Evolutionary conservation across 2,888 invertebrate genomes (phyloP), one percentile per base, ranked within the genome.

Genomic region (Archips crataeganus): DNA sequence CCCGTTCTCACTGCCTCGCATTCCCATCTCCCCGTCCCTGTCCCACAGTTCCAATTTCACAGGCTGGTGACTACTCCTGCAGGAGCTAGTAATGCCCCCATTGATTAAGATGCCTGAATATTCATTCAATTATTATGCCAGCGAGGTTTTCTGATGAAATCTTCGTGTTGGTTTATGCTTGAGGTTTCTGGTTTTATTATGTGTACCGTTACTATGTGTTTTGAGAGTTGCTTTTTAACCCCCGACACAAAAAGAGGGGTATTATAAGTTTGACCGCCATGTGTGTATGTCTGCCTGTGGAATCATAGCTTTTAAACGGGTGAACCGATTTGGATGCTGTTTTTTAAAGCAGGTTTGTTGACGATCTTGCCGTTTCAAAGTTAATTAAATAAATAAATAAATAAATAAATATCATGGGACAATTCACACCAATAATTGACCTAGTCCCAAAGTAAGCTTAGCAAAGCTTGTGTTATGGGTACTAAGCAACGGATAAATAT

Each of bases 31-130:
- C 71, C 82, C 69, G 47, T 91, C 90, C 81, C 80, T 81, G 75
- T 91, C 90, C 79, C 77, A 87, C 86, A 84, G 90, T 92, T 91
- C 91, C 91, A 94, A 94, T 94, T 94, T 93, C 92, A 93, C 93
- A 93, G 92, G 87, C 92, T 87, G 91, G 83, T 93, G 91, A 84
- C 81, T 89, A 87, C 89, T 86, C 89, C 89, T 85, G 86, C 87
- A 89, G 89, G 86, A 88, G 87, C 78, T 79, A 83, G 90, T 93
- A 93, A 93, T 92, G 86, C 90, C 85, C 85, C 89, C 91, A 94
- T 94, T 94, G 93, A 94, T 94, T 93, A 94, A 93, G 93, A 91
- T 87, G 88, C 87, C 88, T 93, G 93, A 93, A 93, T 94, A 93
- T 93, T 93, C 93, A 94, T 93, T 91, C 93, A 93, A 93, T 94